Conservation (phyloP, 1,140 invertebrate species). For the Diabrotica virgifera region DNA sequence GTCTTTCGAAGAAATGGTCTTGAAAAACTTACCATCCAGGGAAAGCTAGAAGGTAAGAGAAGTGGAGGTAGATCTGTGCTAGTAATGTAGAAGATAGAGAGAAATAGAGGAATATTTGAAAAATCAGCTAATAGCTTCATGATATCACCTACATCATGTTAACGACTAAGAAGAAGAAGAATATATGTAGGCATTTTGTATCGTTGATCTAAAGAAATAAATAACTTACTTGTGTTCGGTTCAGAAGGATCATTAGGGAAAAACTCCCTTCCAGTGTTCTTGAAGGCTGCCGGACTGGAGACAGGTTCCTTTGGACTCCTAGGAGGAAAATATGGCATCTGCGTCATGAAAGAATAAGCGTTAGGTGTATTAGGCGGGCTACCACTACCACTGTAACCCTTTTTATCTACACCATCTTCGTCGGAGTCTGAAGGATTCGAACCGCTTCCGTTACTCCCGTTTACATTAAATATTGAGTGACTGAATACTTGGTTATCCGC, state of each 20-base stretch:
- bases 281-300: conserved; percentile 52
- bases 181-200: too few relatives aligned
- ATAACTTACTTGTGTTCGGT: conserved; percentile 73
- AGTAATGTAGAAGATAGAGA: too few relatives aligned
- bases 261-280: conserved; percentile 58
- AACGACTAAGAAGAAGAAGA: too few relatives aligned
- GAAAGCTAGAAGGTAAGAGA: too few relatives aligned
- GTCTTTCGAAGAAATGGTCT: too few relatives aligned
- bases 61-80: too few relatives aligned
- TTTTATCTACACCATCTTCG: conserved; percentile 57
- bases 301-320: conserved; percentile 49
- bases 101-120: too few relatives aligned
- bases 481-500: conserved; percentile 51
- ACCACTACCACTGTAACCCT: conserved; percentile 41
- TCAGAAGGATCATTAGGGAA: conserved; percentile 73
- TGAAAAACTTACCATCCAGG: too few relatives aligned
- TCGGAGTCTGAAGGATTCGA: conserved; percentile 71
- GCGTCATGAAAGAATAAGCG: conserved; percentile 49
- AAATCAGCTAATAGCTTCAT: too few relatives aligned
- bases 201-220: too few relatives aligned
- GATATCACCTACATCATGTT: too few relatives aligned
- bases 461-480: conserved; percentile 49
- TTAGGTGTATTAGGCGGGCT: conserved; percentile 64
- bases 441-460: conserved; percentile 54
- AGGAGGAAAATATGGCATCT: conserved; percentile 49